phyloP scores from a whole-genome alignment of 2,113 vertebrate genomes.

The Notarius quadriscutis region DNA sequence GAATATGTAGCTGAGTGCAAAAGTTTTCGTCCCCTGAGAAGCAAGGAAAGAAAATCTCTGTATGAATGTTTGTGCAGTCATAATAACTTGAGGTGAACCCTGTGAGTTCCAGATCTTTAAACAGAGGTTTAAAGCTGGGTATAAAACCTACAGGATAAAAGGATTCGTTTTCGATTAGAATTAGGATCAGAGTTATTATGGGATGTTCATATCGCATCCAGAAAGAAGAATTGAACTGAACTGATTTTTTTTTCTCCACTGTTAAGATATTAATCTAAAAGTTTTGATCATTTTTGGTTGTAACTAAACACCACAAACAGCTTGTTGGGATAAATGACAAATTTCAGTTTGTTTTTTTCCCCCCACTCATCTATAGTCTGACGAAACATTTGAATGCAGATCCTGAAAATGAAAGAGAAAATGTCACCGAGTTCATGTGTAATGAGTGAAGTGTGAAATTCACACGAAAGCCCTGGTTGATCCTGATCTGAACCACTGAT shows the following conservation, averaged over 20 bases:
- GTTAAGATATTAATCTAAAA: not conserved
- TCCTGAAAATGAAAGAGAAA: conserved; percentile 11
- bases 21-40: not conserved
- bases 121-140: not conserved
- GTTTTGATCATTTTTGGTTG: not conserved
- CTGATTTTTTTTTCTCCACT: not conserved
- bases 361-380: not conserved
- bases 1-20: not conserved
- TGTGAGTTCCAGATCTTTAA: not conserved
- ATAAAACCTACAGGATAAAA: not conserved
- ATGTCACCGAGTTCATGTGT: not conserved
- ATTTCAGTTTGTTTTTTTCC: not conserved
- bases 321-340: not conserved
- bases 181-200: not conserved
- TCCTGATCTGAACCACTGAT: not conserved
- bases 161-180: not conserved
- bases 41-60: too few species aligned
- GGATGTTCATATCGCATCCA: not conserved
- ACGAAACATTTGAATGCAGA: not conserved
- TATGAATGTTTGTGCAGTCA: not conserved
- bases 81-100: not conserved
- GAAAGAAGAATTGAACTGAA: not conserved
- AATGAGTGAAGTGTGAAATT: not conserved
- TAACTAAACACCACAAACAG: not conserved
- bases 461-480: not conserved